These are phyloP conservation scores for Macroramphosus scolopax DNA, from an alignment of 2,797 vertebrate genomes.

Conservation along the genomic window DNA sequence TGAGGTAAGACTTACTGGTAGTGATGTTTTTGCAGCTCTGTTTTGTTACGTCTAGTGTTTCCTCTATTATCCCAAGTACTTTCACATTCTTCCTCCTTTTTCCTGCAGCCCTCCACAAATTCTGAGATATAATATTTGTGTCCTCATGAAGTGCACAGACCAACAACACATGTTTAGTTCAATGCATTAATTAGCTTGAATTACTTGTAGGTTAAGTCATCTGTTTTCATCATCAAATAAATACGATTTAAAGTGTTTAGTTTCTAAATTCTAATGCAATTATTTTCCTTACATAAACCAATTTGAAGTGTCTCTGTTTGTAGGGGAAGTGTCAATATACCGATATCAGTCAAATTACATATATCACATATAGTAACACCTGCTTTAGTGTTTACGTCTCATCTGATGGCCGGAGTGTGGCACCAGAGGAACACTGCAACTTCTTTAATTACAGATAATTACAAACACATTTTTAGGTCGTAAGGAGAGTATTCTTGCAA, in stretches of 20 bases:
- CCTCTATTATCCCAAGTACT: constrained; percentile 41
- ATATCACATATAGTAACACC: constrained; percentile 9
- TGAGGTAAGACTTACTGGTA: constrained; percentile 67
- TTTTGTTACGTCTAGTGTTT: constrained; percentile 62
- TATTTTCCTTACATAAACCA: too few relatives aligned
- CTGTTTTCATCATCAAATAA: too few relatives aligned
- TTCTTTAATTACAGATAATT: too few relatives aligned
- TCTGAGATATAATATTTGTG: too few relatives aligned
- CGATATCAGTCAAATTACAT: background rate
- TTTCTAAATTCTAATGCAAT: too few relatives aligned
- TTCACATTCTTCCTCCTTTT: constrained; percentile 59
- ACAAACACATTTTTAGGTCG: background rate
- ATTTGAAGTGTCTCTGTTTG: too few relatives aligned
- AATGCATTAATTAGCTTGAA: too few relatives aligned
- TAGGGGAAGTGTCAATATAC: too few relatives aligned
- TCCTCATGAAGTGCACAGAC: too few relatives aligned
- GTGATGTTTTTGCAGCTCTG: constrained; percentile 71
- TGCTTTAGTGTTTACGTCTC: constrained; percentile 13
- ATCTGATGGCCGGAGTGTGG: constrained; percentile 1
- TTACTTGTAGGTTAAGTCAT: too few relatives aligned
- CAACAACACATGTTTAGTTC: too few relatives aligned
- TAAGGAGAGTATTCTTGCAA: constrained; percentile 21
- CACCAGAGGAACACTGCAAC: constrained; percentile 4
- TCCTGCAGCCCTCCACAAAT: background rate
- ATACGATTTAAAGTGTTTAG: too few relatives aligned